These are phyloP conservation scores for Punctoribates punctum DNA, from an alignment of 2,888 invertebrate species.

Conservation along the genomic window DNA sequence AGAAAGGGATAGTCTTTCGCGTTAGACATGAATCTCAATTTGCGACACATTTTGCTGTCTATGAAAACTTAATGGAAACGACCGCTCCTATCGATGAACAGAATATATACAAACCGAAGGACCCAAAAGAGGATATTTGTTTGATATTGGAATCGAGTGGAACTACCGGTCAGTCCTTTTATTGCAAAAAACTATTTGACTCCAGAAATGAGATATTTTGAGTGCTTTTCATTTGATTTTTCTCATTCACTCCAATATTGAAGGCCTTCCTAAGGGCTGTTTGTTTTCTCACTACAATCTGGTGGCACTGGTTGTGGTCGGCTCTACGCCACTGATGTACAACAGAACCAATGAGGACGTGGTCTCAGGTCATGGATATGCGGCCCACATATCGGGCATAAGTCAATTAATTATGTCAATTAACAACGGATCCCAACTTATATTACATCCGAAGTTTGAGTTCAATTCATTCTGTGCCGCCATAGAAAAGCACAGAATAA, in stretches of 20 bases:
- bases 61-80: background rate
- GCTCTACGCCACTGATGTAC: background rate
- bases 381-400: background rate
- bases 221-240: background rate
- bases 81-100: background rate
- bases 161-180: background rate
- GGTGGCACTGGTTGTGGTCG: background rate
- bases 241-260: background rate
- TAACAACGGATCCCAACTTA: background rate
- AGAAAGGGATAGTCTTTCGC: background rate
- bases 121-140: background rate
- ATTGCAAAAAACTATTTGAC: background rate
- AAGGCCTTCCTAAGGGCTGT: slow-evolving; percentile 6
- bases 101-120: background rate
- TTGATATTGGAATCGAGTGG: slow-evolving; percentile 20
- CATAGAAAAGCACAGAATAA: slow-evolving; percentile 13
- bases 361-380: background rate
- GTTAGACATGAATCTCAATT: background rate
- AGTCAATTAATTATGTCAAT: background rate
- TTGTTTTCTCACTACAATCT: background rate
- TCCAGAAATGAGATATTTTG: background rate
- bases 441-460: slow-evolving; percentile 11
- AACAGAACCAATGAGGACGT: slow-evolving; percentile 3
- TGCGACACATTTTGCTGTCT: background rate
- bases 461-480: background rate